Evolutionary conservation across 2,113 vertebrate genomes (phyloP).

Genomic region (Gnathonemus longibarbis): DNA sequence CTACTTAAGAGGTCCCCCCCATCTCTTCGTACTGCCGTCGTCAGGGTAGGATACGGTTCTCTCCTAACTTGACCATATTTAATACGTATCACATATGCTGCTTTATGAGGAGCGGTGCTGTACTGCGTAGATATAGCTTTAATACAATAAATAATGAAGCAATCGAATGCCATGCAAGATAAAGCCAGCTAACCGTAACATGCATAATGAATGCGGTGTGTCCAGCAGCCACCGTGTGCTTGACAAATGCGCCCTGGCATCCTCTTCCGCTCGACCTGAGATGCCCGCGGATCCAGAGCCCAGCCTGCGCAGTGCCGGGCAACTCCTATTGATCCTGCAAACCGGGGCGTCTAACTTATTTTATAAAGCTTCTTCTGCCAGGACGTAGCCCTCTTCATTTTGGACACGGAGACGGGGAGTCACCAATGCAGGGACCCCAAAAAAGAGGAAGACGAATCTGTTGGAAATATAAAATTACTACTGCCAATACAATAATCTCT

Average conservation of each 20-base stretch:
- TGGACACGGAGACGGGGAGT: not conserved
- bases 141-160: slow-evolving; percentile 6
- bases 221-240: not conserved
- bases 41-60: not conserved
- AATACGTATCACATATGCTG: not conserved
- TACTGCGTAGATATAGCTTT: not conserved
- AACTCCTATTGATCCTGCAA: slow-evolving; percentile 1
- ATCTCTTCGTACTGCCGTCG: not conserved
- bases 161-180: not conserved
- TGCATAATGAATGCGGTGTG: slow-evolving; percentile 11
- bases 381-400: not conserved
- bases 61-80: not conserved
- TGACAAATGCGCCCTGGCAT: slow-evolving; percentile 5
- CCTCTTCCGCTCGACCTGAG: slow-evolving; percentile 16
- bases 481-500: not conserved
- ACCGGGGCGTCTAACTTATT: not conserved
- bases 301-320: not conserved
- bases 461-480: not conserved
- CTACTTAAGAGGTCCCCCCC: not conserved
- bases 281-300: not conserved
- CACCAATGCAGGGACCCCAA: not conserved
- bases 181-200: not conserved
- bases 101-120: not conserved
- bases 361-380: not conserved
- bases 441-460: not conserved